A percentile compares a stretch with the other conserved stretches of the same genome.
These are phyloP conservation scores for Gandaritis pyraliata DNA, from an alignment of 2,888 invertebrate genomes.

Conservation along the genomic window DNA sequence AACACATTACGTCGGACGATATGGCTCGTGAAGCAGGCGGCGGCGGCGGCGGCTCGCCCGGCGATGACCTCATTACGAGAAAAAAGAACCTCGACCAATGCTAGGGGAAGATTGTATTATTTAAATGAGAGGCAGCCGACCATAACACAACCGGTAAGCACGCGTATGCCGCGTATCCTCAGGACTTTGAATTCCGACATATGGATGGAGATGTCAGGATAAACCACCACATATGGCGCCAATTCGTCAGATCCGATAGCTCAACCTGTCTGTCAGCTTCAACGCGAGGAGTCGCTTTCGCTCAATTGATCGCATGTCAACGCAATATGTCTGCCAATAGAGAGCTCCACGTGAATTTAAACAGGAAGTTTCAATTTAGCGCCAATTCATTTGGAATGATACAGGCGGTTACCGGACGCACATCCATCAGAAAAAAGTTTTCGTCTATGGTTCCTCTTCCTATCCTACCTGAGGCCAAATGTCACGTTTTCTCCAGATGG, in stretches of 20 bases:
- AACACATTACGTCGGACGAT: constrained; percentile 61
- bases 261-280: constrained; percentile 64
- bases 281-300: constrained; percentile 73
- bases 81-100: constrained; percentile 59
- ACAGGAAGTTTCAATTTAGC: constrained; percentile 82
- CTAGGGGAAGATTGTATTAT: constrained; percentile 53
- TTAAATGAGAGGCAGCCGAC: constrained; percentile 56
- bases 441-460: constrained; percentile 56
- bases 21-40: constrained; percentile 65
- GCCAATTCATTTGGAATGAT: constrained; percentile 80
- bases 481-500: constrained; percentile 82
- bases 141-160: constrained; percentile 52
- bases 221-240: constrained; percentile 65
- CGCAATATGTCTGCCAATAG: constrained; percentile 68
- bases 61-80: constrained; percentile 72
- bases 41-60: constrained; percentile 45
- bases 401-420: constrained; percentile 67
- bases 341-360: constrained; percentile 74
- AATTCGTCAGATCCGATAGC: constrained; percentile 57
- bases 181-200: constrained; percentile 53
- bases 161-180: constrained; percentile 52
- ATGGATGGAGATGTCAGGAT: constrained; percentile 59
- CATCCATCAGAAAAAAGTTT: constrained; percentile 67
- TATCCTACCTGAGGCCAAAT: constrained; percentile 71
- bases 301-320: constrained; percentile 79